Evolutionary conservation across 37 sponge, comb jelly and placozoan species (phyloP).

Genomic region (Tethya wilhelma): DNA sequence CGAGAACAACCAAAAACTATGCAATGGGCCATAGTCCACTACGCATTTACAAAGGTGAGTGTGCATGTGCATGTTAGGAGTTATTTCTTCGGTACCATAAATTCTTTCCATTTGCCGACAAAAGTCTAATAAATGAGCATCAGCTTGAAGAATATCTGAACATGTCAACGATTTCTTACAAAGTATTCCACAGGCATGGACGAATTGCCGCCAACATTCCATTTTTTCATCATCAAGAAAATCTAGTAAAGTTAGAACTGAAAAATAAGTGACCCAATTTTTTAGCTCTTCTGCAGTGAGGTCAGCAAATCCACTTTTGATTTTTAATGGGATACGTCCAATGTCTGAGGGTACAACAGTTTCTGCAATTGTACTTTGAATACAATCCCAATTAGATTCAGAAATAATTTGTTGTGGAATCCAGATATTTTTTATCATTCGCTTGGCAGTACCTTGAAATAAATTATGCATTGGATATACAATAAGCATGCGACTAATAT

Average conservation of each 20-base stretch:
- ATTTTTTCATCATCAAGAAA: neutral
- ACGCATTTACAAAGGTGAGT: conserved; percentile 37
- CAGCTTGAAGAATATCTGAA: conserved; percentile 24
- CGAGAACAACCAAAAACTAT: conserved; percentile 59
- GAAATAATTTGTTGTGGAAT: neutral
- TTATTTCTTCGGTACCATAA: conserved; percentile 27
- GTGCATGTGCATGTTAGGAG: conserved; percentile 62
- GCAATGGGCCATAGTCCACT: no score
- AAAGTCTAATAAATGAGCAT: conserved; percentile 36
- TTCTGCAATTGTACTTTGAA: conserved; percentile 7
- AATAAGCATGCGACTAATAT: conserved; percentile 5
- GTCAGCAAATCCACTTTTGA: conserved; percentile 11
- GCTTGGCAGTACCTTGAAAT: conserved; percentile 32
- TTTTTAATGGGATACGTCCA: conserved; percentile 42
- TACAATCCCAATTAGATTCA: neutral
- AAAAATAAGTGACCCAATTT: conserved; percentile 39
- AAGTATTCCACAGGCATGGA: conserved; percentile 14
- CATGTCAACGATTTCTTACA: conserved; percentile 1
- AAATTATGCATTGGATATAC: conserved; percentile 54
- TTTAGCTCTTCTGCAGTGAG: conserved; percentile 55
- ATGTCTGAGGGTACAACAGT: conserved; percentile 26
- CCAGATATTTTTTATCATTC: neutral
- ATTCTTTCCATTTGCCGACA: conserved; percentile 11
- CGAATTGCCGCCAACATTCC: conserved; percentile 42
- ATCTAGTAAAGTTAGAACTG: neutral